Base-by-base conservation (phyloP, 2,797 vertebrate genomes). In the Sylvilagus floridanus region DNA sequence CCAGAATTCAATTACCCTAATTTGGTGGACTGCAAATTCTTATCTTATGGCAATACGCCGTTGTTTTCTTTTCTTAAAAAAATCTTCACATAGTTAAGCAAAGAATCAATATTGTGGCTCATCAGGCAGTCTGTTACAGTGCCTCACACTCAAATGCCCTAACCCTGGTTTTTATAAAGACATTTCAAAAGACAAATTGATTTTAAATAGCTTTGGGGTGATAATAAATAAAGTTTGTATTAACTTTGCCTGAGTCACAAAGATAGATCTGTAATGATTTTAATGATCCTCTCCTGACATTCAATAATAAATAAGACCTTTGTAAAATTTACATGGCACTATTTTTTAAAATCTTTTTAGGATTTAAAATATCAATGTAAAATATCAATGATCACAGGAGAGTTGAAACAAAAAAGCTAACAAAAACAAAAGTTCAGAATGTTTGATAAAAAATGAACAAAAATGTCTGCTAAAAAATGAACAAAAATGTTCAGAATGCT, bases 1-100 rank as follows among this genome's bases (percentile, higher is more conserved):
- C 52, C n/a, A 63, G 84, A 93, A 93, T 96, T 94, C 42, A 91
- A 62, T 96, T 94, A 92, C 52, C 72, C 79, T 96, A 91, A 97
- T 97, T 96, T 93, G 86, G 84, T 84, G 57, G 73, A 97, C 95
- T 97, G 88, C 72, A 95, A 90, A 96, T 96, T 88, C n/a, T 91
- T 96, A 96, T 91, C 95, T 92, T 66, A 63, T 28, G 19, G 77
- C 82, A 96, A 86, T 93, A 84, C 72, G 93, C 28, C 75, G 88
- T 76, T 60, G 42, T 37, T 97, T 92, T 93, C 24, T 76, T 93
- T 95, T 84, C 82, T 88, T 85, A 4, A 83, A 87, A 88, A 87
- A 85, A 84, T 75, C 35, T 26, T 75, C 37, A 79, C 42, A 4
- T 19, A 86, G 47, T 69, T 93, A 97, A 90, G 93, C 54, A 94